Conservation (phyloP, 2,888 invertebrate genomes). For the Acanthosepion pharaonis region DNA sequence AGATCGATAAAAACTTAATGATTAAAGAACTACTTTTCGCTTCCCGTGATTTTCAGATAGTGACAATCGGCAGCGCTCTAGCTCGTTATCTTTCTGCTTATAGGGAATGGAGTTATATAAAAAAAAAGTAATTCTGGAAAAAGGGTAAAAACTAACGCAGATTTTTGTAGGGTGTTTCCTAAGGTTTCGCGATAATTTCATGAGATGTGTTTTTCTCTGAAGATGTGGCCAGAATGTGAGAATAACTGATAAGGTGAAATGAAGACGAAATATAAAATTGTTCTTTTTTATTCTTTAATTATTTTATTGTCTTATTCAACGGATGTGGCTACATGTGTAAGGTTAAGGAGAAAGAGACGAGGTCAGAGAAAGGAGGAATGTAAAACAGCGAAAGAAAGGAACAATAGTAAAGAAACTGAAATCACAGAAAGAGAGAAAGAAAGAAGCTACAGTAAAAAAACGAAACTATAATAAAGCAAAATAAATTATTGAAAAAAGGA, state of each 20-base stretch:
- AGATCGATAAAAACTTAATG: not conserved
- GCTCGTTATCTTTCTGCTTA: not conserved
- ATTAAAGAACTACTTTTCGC: not conserved
- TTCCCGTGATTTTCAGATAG: not conserved
- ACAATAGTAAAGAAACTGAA: not conserved
- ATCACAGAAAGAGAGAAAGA: not conserved
- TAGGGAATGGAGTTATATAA: not conserved
- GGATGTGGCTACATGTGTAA: not conserved
- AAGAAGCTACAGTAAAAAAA: too few relatives aligned
- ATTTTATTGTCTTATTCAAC: not conserved
- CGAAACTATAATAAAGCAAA: too few relatives aligned
- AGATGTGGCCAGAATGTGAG: not conserved
- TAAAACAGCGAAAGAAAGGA: not conserved
- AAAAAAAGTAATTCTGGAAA: not conserved
- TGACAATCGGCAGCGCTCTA: not conserved
- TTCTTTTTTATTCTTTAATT: not conserved
- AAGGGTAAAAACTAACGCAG: not conserved
- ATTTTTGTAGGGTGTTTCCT: not conserved
- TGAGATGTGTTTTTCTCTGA: not conserved
- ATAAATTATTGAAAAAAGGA: too few relatives aligned
- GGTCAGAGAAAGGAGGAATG: not conserved
- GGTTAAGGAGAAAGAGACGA: not conserved
- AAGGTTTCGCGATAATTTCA: not conserved
- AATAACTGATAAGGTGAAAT: not conserved
- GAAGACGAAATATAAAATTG: not conserved